Percentiles rank a stretch among this genome's conserved stretches.
These are phyloP conservation scores for Rhagoletis zephyria DNA, from an alignment of 1,140 invertebrate species.

Conservation along the genomic window DNA sequence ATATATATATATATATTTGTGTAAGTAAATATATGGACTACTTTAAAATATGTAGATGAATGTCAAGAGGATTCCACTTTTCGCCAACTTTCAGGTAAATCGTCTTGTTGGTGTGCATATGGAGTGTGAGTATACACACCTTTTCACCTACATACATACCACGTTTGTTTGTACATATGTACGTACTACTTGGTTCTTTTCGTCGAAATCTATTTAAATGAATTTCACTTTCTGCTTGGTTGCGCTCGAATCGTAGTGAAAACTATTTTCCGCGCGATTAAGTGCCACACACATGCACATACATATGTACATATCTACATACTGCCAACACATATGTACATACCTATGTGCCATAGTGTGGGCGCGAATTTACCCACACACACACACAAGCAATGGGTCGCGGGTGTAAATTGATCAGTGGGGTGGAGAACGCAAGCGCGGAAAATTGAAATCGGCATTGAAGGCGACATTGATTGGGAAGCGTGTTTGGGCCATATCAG, in stretches of 20 bases:
- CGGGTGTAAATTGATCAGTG: constrained; percentile 25
- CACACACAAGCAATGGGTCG: not conserved
- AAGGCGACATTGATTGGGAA: constrained; percentile 7
- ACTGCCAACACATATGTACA: not conserved
- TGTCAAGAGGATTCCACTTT: not conserved
- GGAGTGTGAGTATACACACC: no score
- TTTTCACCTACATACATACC: no score
- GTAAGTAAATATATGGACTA: no score
- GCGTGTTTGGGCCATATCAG: not conserved
- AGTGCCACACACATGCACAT: not conserved
- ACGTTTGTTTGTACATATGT: not conserved
- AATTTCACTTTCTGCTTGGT: constrained; percentile 42
- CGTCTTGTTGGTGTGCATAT: no score
- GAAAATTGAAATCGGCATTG: not conserved
- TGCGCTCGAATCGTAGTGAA: constrained; percentile 27
- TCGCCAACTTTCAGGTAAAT: not conserved
- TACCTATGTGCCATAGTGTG: not conserved
- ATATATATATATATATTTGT: no score
- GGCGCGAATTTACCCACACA: not conserved
- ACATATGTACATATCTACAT: not conserved
- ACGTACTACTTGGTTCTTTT: not conserved
- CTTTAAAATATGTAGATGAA: not conserved
- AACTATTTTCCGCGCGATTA: constrained; percentile 52
- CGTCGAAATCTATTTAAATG: constrained; percentile 40
- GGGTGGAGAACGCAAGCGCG: not conserved